Percentiles rank a stretch among this genome's conserved stretches.
Conservation (phyloP, 2,797 vertebrate species). For the Falco naumanni region DNA sequence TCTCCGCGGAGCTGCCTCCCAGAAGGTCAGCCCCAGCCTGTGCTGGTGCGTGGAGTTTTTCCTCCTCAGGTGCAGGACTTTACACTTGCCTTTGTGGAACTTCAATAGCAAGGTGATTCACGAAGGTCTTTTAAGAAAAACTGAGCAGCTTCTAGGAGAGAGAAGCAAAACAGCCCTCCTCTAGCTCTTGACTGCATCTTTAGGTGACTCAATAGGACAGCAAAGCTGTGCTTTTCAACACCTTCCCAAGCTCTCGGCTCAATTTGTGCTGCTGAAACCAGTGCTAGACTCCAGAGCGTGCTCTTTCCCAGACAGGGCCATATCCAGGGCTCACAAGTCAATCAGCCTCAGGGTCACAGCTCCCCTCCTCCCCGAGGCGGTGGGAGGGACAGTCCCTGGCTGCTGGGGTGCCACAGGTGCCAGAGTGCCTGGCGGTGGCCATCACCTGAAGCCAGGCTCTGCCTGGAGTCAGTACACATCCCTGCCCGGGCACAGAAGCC, state of each 20-base stretch:
- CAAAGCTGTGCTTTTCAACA: not conserved
- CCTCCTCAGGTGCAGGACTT: no score
- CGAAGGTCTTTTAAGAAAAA: not conserved
- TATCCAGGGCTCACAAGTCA: not conserved
- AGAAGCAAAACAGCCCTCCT: not conserved
- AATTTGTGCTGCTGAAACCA: not conserved
- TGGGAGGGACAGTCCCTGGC: rapidly evolving
- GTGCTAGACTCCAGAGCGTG: not conserved
- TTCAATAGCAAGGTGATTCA: no score
- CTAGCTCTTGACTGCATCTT: not conserved
- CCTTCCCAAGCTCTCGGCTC: not conserved
- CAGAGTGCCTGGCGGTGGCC: not conserved
- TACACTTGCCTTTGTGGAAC: no score
- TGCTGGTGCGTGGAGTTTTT: no score
- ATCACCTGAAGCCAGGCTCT: not conserved
- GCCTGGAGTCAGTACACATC: not conserved
- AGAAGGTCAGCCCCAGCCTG: no score
- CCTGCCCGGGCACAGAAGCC: not conserved
- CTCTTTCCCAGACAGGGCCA: not conserved
- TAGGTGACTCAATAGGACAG: not conserved
- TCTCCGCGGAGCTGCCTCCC: no score
- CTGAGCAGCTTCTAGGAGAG: not conserved
- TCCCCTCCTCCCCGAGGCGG: not conserved
- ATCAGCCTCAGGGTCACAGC: rapidly evolving
- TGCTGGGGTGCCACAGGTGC: rapidly evolving